These are phyloP conservation scores for Telenomus remus DNA, from an alignment of 1,140 invertebrate species.

Conservation along the genomic window DNA sequence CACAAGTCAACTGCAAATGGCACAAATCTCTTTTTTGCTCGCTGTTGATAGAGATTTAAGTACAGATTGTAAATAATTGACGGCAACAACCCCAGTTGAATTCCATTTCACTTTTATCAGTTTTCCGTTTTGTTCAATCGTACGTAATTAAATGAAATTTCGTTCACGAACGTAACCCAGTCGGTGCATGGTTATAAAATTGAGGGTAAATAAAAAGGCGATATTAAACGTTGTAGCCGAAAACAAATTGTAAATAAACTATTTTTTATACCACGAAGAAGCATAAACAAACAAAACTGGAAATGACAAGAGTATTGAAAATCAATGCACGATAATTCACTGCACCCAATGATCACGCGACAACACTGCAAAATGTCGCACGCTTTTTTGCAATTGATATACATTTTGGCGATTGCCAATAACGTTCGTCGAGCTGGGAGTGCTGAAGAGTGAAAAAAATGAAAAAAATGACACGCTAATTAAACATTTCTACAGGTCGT, in stretches of 20 bases:
- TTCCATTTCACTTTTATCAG: conserved; percentile 33
- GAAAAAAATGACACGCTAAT: background rate
- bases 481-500: too few relatives aligned
- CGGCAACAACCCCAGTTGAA: conserved; percentile 9
- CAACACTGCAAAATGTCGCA: background rate
- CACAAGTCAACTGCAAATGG: conserved; percentile 42
- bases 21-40: conserved; percentile 17
- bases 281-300: background rate
- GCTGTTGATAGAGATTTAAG: conserved; percentile 10
- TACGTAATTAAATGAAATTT: conserved; percentile 22
- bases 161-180: background rate
- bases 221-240: background rate
- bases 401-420: too few relatives aligned
- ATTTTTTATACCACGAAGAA: conserved; percentile 22
- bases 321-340: background rate
- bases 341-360: background rate
- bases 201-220: background rate
- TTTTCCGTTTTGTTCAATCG: conserved; percentile 47
- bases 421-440: too few relatives aligned
- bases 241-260: conserved; percentile 26
- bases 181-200: background rate
- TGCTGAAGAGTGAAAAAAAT: background rate
- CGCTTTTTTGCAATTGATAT: background rate
- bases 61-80: conserved; percentile 12
- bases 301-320: background rate